Evolutionary conservation across 2,888 invertebrate species (phyloP).

Genomic region (Pycnomerus fuliginosus): DNA sequence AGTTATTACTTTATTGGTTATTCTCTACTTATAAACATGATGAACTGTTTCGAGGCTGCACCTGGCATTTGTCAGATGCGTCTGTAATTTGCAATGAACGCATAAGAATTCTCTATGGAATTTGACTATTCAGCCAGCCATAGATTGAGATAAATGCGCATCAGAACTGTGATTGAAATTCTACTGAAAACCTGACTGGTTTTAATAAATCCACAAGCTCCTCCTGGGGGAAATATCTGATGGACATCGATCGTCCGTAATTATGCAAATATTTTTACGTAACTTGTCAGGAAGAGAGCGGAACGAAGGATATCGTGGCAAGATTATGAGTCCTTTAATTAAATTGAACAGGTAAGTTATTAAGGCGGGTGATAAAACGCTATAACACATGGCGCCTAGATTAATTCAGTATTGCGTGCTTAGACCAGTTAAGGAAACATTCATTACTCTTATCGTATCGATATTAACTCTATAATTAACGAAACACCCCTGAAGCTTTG

Average conservation of each 20-base stretch:
- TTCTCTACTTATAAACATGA: too few species aligned
- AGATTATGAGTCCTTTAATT: slow-evolving; percentile 27
- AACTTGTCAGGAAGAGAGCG: slow-evolving; percentile 9
- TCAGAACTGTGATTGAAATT: slow-evolving; percentile 4
- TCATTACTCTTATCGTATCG: slow-evolving; percentile 28
- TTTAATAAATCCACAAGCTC: slow-evolving; percentile 12
- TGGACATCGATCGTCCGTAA: slow-evolving; percentile 21
- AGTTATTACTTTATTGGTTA: too few species aligned
- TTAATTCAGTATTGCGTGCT: slow-evolving; percentile 27
- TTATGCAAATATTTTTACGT: slow-evolving; percentile 25
- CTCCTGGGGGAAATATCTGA: slow-evolving; percentile 8
- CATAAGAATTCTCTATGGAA: too few species aligned
- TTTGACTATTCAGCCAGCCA: too few species aligned
- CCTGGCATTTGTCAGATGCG: too few species aligned
- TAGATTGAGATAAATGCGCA: too few species aligned
- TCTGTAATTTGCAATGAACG: too few species aligned
- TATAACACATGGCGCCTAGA: slow-evolving; percentile 27
- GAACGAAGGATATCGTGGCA: slow-evolving; percentile 16
- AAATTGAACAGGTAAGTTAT: slow-evolving; percentile 33
- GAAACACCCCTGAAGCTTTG: slow-evolving; percentile 11
- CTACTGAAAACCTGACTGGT: slow-evolving; percentile 6
- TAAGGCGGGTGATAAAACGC: slow-evolving; percentile 26
- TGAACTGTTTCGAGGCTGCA: too few species aligned
- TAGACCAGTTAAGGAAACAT: slow-evolving; percentile 28
- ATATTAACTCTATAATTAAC: slow-evolving; percentile 27